These are phyloP conservation scores for Drosophila teissieri DNA, from an alignment of 1,140 invertebrate genomes.

Conservation along the genomic window DNA sequence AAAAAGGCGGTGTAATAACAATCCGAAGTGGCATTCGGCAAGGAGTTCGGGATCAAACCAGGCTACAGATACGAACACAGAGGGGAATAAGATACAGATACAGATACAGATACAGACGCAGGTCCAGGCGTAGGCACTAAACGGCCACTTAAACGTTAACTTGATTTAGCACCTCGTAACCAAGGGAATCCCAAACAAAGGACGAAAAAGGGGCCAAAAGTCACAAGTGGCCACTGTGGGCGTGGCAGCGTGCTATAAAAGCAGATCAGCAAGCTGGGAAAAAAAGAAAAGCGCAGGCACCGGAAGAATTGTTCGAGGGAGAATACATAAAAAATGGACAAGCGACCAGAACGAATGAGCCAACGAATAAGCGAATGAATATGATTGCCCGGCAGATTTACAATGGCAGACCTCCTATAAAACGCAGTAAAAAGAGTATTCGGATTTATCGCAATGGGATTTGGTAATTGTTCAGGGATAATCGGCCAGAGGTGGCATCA, in stretches of 20 bases:
- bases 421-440: slow-evolving; percentile 28
- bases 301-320: slow-evolving; percentile 20
- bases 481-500: slow-evolving; percentile 12
- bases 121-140: slow-evolving; percentile 65
- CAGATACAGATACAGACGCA: slow-evolving; percentile 11
- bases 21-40: slow-evolving; percentile 11
- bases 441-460: slow-evolving; percentile 42
- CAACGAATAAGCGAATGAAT: slow-evolving; percentile 48
- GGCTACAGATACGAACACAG: background rate
- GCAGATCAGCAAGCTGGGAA: slow-evolving; percentile 40
- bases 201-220: slow-evolving; percentile 18
- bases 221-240: slow-evolving; percentile 33
- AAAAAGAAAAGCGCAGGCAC: background rate
- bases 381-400: slow-evolving; percentile 47
- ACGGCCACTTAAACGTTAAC: slow-evolving; percentile 81
- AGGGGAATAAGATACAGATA: slow-evolving; percentile 2
- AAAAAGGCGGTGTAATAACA: slow-evolving; percentile 68
- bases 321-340: slow-evolving; percentile 51
- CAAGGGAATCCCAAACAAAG: slow-evolving; percentile 28
- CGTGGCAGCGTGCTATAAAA: slow-evolving; percentile 56
- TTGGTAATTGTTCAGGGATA: slow-evolving; percentile 66
- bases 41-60: slow-evolving; percentile 25
- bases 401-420: slow-evolving; percentile 44
- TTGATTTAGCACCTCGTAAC: slow-evolving; percentile 82
- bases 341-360: slow-evolving; percentile 45